These are phyloP conservation scores for Dryoscopus gambensis DNA, from an alignment of 2,113 vertebrate species.

Conservation along the genomic window DNA sequence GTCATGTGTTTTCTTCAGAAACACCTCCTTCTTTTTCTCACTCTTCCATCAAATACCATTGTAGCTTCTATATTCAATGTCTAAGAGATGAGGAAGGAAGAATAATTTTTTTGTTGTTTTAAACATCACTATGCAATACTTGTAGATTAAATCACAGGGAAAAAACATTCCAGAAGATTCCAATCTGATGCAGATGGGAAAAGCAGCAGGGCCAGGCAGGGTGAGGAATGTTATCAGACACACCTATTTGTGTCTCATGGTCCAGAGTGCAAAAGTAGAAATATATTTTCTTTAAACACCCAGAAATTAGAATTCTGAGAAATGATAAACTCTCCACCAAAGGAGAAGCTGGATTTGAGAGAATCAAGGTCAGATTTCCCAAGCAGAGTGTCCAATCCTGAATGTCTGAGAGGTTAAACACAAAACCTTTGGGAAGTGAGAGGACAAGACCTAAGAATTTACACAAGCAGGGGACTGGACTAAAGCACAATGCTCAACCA, in stretches of 20 bases:
- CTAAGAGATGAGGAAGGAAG: not conserved
- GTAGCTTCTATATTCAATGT: not conserved
- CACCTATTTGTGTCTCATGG: not conserved
- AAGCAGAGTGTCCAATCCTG: not conserved
- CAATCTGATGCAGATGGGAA: constrained; percentile 27
- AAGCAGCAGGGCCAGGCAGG: not conserved
- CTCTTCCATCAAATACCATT: not conserved
- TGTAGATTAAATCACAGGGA: not conserved
- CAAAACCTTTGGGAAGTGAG: not conserved
- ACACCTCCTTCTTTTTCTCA: not conserved
- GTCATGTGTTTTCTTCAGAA: not conserved
- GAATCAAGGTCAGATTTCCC: not conserved
- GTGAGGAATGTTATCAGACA: constrained; percentile 33
- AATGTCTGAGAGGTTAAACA: not conserved
- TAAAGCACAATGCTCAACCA: not conserved
- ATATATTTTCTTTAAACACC: not conserved
- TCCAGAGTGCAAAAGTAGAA: not conserved
- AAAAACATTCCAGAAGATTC: constrained; percentile 5
- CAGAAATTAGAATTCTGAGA: not conserved
- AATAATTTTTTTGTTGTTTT: not conserved
- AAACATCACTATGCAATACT: not conserved
- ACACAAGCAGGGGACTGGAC: not conserved
- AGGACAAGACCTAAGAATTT: fast-evolving
- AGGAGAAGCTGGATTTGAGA: not conserved
- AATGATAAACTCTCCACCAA: not conserved